Base-by-base conservation (phyloP, 2,797 vertebrate genomes). In the Nyctalus aviator region DNA sequence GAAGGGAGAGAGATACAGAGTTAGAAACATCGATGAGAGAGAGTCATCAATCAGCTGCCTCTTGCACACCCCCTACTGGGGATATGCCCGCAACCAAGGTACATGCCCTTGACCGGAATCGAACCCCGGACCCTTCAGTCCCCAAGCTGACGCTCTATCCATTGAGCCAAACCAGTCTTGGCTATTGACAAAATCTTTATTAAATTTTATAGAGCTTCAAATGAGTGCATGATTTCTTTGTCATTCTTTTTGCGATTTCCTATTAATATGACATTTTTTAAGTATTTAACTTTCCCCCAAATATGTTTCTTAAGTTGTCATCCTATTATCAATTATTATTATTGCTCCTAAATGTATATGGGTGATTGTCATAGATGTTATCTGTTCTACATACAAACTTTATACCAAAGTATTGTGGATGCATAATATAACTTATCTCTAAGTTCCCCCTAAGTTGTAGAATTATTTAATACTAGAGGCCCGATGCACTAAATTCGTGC, bases 121-220 rank as follows among this genome's bases (percentile, higher is more conserved):
- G 37, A 41, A 41, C 37, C 37, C 6, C 6, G 6, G 37, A 41
- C 37, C 37, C 37, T 41, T 41, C 37, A 41, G 37, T 41, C 37
- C 37, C 37, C 37, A 41, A 7, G 37, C 37, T 4, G 37, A 41
- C 5, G 6, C 37, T 41, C 37, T 41, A 7, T 41, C 37, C 37
- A 41, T 41, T 41, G 37, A 41, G 37, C 37, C 37, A 41, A 41
- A 6, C 6, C 6, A 41, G 37, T 41, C 37, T 41, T 41, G 37
- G 37, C 37, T 41, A 69, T n/a, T 27, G 27, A 21, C 8, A 44
- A 93, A n/a, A 55, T 27, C 85, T 55, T 46, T 88, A 81, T 53
- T 86, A 46, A 73, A 73, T 73, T 73, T 88, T 82, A 85, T n/a
- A 76, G 27, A 79, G 17, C 32, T 90, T 91, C 59, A 85, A 89